These are phyloP conservation scores for Willisornis vidua DNA, from an alignment of 2,113 vertebrate species.

Conservation along the genomic window DNA sequence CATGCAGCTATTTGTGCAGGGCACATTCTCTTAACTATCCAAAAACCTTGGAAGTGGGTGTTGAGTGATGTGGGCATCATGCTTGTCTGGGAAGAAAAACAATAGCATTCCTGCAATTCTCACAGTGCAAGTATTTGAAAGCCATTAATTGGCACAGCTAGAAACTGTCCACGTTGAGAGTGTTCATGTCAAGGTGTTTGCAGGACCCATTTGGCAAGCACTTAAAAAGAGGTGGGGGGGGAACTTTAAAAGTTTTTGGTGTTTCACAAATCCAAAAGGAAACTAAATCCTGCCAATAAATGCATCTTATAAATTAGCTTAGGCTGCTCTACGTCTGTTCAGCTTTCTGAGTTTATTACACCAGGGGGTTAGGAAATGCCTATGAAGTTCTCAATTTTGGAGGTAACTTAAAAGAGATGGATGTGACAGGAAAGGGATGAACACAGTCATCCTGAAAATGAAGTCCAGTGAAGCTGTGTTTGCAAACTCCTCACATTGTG, in stretches of 20 bases:
- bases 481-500: background rate
- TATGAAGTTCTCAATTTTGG: background rate
- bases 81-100: background rate
- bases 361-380: background rate
- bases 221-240: background rate
- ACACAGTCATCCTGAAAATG: background rate
- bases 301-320: background rate
- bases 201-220: background rate
- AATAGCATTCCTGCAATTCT: background rate
- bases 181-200: background rate
- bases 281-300: background rate
- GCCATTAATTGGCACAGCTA: background rate
- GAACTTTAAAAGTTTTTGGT: background rate
- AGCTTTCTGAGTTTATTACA: background rate
- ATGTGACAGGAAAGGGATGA: background rate
- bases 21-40: background rate
- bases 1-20: background rate
- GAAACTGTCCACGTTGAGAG: background rate
- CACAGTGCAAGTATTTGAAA: conserved; percentile 1
- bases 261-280: background rate
- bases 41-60: background rate
- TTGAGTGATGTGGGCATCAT: background rate
- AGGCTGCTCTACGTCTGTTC: background rate
- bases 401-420: background rate
- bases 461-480: background rate